Evolutionary conservation across 2,113 vertebrate genomes (phyloP).

Genomic region (Puntigrus tetrazona): DNA sequence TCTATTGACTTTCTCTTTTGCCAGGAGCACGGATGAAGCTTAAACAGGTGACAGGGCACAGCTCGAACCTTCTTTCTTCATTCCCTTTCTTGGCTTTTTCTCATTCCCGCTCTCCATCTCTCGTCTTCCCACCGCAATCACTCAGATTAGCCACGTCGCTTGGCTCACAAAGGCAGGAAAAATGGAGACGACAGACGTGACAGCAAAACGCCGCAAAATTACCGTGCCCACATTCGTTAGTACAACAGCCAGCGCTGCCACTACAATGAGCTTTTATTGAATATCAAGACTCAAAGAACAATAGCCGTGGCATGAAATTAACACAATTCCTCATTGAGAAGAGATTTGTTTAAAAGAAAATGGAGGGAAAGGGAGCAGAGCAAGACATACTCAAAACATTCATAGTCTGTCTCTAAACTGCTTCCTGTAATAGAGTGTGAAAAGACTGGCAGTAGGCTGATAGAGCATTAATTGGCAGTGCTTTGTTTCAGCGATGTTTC

Average conservation of each 20-base stretch:
- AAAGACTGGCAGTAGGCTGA: slow-evolving; percentile 55
- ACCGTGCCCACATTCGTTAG: slow-evolving; percentile 42
- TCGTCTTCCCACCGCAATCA: slow-evolving; percentile 22
- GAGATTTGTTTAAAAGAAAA: slow-evolving; percentile 59
- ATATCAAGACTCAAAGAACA: slow-evolving; percentile 51
- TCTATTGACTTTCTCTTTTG: slow-evolving; percentile 35
- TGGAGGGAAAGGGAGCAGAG: slow-evolving; percentile 49
- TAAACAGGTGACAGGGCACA: slow-evolving; percentile 33
- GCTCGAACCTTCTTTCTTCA: slow-evolving; percentile 3
- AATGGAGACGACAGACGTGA: slow-evolving; percentile 40
- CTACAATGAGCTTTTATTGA: slow-evolving; percentile 55
- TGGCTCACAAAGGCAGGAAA: slow-evolving; percentile 41
- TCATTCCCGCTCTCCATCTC: slow-evolving; percentile 30
- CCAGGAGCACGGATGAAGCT: slow-evolving; percentile 33
- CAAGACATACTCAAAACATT: slow-evolving; percentile 51
- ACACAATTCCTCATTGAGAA: slow-evolving; percentile 55
- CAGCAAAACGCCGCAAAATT: slow-evolving; percentile 41
- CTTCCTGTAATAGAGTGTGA: slow-evolving; percentile 52
- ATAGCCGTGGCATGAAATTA: slow-evolving; percentile 51
- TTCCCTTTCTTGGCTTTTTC: slow-evolving; percentile 6
- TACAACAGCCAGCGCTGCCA: slow-evolving; percentile 45
- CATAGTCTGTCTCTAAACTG: slow-evolving; percentile 43
- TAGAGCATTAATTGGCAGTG: slow-evolving; percentile 53
- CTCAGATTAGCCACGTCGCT: slow-evolving; percentile 3
- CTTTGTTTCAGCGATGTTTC: slow-evolving; percentile 56